phyloP scores from a whole-genome alignment of 1,140 invertebrate genomes.

The Hylaeus anthracinus region DNA sequence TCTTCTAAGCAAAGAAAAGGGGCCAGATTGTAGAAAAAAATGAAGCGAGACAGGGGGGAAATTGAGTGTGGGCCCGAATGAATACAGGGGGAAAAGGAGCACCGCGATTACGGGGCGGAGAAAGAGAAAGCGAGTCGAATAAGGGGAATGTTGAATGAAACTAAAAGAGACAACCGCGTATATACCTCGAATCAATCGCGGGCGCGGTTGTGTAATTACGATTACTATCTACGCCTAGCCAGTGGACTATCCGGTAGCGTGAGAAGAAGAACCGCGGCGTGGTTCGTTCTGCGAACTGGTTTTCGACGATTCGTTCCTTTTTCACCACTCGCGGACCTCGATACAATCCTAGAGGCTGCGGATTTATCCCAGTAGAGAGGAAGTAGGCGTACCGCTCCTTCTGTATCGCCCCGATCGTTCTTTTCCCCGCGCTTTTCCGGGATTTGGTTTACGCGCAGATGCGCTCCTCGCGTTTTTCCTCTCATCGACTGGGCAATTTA shows the following conservation, averaged over 20 bases:
- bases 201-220: slow-evolving; percentile 48
- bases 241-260: slow-evolving; percentile 45
- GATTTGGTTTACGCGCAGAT: slow-evolving; percentile 18
- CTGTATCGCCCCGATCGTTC: neutral
- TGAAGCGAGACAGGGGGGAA: neutral
- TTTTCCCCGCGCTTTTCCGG: slow-evolving; percentile 24
- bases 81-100: neutral
- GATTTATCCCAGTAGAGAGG: slow-evolving; percentile 29
- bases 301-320: slow-evolving; percentile 34
- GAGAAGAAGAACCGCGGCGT: slow-evolving; percentile 40
- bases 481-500: too few relatives aligned
- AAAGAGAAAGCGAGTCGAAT: slow-evolving; percentile 1
- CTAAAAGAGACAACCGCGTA: slow-evolving; percentile 14
- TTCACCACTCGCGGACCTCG: neutral
- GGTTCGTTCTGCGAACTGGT: slow-evolving; percentile 49
- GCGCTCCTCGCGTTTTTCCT: neutral
- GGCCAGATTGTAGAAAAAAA: neutral
- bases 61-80: neutral
- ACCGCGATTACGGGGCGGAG: neutral
- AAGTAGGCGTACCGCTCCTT: slow-evolving; percentile 48
- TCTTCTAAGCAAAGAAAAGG: neutral
- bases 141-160: slow-evolving; percentile 21
- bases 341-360: slow-evolving; percentile 30
- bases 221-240: slow-evolving; percentile 50
- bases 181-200: slow-evolving; percentile 33